These are phyloP conservation scores for Thera obeliscata DNA, from an alignment of 2,888 invertebrate species.

Conservation along the genomic window DNA sequence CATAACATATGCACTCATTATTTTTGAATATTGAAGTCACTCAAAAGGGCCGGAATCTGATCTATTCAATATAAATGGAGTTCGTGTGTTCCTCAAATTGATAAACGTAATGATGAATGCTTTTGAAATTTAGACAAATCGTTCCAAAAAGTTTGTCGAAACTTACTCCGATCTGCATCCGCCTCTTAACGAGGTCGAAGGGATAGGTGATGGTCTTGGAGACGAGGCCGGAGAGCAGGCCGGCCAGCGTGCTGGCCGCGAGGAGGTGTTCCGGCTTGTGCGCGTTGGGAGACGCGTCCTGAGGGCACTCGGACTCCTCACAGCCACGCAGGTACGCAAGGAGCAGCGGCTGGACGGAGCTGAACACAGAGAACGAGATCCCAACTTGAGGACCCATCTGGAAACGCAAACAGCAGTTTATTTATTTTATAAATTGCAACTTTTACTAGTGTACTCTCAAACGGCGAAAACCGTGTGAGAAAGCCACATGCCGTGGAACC, in stretches of 20 bases:
- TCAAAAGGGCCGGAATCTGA: too few species aligned
- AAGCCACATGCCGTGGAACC: too few species aligned
- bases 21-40: too few species aligned
- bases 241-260: slow-evolving; percentile 81
- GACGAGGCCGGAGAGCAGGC: slow-evolving; percentile 88
- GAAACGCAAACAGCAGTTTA: slow-evolving; percentile 29
- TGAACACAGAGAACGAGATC: slow-evolving; percentile 68
- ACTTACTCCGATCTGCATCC: slow-evolving; percentile 91
- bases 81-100: too few species aligned
- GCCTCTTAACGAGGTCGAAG: slow-evolving; percentile 92
- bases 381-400: slow-evolving; percentile 75
- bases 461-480: too few species aligned
- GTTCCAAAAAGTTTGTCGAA: neutral
- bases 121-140: too few species aligned
- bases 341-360: slow-evolving; percentile 56
- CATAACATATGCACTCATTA: too few species aligned
- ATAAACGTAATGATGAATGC: too few species aligned
- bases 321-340: slow-evolving; percentile 47
- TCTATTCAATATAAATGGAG: too few species aligned
- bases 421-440: neutral
- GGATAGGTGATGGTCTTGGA: slow-evolving; percentile 94
- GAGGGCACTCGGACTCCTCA: slow-evolving; percentile 29
- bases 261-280: slow-evolving; percentile 56
- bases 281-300: slow-evolving; percentile 27
- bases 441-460: too few species aligned